These are phyloP conservation scores for Pseudomugil gertrudae DNA, from an alignment of 2,797 vertebrate genomes.

Conservation along the genomic window DNA sequence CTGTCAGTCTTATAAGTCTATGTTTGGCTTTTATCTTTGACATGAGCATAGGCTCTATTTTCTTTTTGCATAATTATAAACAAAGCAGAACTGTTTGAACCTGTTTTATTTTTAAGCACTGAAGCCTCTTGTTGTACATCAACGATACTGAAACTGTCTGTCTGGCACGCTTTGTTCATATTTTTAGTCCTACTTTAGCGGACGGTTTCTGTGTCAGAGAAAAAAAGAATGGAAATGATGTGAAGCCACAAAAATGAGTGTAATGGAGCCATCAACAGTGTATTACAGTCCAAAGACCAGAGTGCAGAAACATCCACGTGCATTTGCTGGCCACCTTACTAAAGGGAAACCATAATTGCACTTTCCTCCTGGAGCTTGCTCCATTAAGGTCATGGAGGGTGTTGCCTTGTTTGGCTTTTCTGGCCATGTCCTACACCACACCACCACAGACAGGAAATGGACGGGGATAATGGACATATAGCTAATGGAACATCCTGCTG, in stretches of 20 bases:
- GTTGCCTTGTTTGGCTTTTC: conserved; percentile 68
- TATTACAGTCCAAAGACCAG: conserved; percentile 57
- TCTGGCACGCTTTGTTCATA: conserved; percentile 13
- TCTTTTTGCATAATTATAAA: conserved; percentile 50
- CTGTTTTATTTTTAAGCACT: conserved; percentile 38
- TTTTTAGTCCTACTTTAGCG: conserved; percentile 5
- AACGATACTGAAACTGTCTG: conserved; percentile 7
- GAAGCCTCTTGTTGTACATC: neutral
- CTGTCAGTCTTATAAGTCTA: conserved; percentile 63
- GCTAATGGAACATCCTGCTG: conserved; percentile 74
- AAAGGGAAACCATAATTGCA: conserved; percentile 70
- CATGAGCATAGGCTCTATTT: conserved; percentile 46
- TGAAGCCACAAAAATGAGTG: conserved; percentile 40
- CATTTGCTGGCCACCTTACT: conserved; percentile 68
- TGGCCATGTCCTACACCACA: conserved; percentile 55
- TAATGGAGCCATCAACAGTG: conserved; percentile 58
- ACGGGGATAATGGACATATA: conserved; percentile 73
- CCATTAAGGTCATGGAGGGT: conserved; percentile 74
- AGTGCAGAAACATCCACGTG: conserved; percentile 70
- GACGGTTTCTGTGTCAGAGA: conserved; percentile 35
- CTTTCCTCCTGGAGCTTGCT: conserved; percentile 63
- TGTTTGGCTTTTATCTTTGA: conserved; percentile 57
- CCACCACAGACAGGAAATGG: conserved; percentile 76
- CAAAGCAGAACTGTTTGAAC: conserved; percentile 23
- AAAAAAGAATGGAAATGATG: conserved; percentile 22